Evolutionary conservation across 2,797 vertebrate species (phyloP), one percentile per base, ranked within the genome.

Genomic region (Pseudocheirus occidentalis): DNA sequence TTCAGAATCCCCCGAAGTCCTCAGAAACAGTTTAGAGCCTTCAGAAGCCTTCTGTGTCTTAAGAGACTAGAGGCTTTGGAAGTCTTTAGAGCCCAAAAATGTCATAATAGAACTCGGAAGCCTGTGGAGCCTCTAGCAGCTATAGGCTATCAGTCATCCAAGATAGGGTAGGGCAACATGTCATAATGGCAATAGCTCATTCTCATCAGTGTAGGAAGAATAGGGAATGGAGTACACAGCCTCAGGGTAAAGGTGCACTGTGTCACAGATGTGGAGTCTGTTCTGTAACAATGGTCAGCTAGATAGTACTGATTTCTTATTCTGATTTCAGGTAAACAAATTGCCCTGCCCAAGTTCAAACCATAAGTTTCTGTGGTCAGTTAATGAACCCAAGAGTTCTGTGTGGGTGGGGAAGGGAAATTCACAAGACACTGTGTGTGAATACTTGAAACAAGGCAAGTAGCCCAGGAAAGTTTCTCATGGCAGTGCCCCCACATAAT

Each of bases 221-320:
- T 52, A 87, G 40, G 46, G n/a, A 92, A 56, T n/a, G 56, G 55
- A 95, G 57, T 91, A 66, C 59, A 96, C 58, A 73, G 50, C 55
- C 93, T 73, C 16, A 59, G 12, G 57, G 50, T 0, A 50, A 66
- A 46, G 10, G 52, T 92, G 18, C 55, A 31, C 46, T 62, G 10
- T 31, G 13, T 54, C 50, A 93, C 0, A 57, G 18, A 27, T 53
- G 40, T 0, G 50, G 93, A 93, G 59, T 73, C 31, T 93, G 34
- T 81, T 92, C 93, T 87, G 28, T 96, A 94, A 90, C 14, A 92
- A 52, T 29, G 40, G 13, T 92, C 59, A 50, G 1, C 16, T 59
- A 40, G 94, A 1, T 13, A 18, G 91, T 73, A 21, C 34, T 18
- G 2, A 24, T n/a, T 93, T 91, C 52, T 90, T 90, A 14, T 50